Evolutionary conservation across 2,113 vertebrate genomes (phyloP).

Genomic region (Bostrychus sinensis): DNA sequence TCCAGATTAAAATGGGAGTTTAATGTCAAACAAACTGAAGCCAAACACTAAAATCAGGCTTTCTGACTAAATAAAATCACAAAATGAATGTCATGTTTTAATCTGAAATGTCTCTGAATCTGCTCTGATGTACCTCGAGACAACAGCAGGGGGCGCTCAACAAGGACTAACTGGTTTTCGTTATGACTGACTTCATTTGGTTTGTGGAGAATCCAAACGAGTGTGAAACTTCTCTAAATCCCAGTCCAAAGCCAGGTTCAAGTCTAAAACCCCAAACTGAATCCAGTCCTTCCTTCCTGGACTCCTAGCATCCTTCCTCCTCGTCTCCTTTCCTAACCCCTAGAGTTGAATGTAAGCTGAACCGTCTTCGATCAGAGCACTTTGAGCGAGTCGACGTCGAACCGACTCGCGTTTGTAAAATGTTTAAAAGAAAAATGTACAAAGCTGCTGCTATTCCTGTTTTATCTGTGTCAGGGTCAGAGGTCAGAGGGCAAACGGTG

Average conservation of each 20-base stretch:
- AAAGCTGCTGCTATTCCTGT: constrained; percentile 91
- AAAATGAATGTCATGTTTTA: no score
- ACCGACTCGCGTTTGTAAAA: neutral
- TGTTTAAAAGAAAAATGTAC: constrained; percentile 2
- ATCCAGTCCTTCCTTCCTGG: neutral
- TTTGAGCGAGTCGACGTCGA: constrained; percentile 74
- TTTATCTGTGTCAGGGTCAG: constrained; percentile 70
- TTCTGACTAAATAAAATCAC: no score
- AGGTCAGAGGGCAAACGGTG: neutral
- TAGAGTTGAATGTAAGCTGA: neutral
- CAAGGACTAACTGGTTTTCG: no score
- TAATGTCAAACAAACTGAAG: no score
- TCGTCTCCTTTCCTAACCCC: neutral
- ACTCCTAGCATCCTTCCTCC: neutral
- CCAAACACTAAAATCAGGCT: no score
- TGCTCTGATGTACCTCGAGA: no score
- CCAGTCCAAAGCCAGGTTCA: neutral
- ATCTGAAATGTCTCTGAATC: no score
- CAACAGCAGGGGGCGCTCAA: no score
- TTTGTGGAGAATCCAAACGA: neutral
- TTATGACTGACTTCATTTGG: neutral
- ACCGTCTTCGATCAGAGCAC: constrained; percentile 86
- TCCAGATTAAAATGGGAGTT: no score
- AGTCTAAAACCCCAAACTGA: neutral
- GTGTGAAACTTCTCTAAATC: neutral